A percentile compares a stretch with the other conserved stretches of the same genome.
These are phyloP conservation scores for Lepidochrysops patricia DNA, from an alignment of 2,888 invertebrate genomes.

Conservation along the genomic window DNA sequence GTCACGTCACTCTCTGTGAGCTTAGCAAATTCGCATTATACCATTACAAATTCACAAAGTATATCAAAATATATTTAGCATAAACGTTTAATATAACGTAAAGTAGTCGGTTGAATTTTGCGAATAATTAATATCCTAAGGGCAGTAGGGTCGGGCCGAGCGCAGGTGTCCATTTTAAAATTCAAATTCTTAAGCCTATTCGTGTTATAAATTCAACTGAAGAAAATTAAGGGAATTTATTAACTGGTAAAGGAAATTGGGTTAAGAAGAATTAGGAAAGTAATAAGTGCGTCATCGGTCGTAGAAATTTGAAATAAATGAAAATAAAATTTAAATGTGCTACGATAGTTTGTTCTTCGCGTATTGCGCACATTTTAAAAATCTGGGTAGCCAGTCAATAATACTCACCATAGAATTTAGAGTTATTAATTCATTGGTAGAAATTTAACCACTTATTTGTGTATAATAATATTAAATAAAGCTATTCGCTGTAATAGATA, in stretches of 20 bases:
- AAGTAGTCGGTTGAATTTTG: background rate
- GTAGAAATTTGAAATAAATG: background rate
- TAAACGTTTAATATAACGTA: background rate
- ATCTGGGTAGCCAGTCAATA: no score
- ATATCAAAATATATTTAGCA: background rate
- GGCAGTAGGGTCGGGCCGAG: background rate
- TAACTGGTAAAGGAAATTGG: background rate
- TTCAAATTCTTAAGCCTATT: conserved; percentile 1
- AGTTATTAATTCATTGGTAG: no score
- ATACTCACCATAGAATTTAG: no score
- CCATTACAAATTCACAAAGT: background rate
- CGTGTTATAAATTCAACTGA: background rate
- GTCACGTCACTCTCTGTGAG: no score
- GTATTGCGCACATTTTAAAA: no score
- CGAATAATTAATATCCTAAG: background rate
- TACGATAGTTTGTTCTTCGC: no score
- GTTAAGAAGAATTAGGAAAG: background rate
- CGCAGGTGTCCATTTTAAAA: conserved; percentile 1
- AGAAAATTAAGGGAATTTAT: background rate
- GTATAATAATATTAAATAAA: no score
- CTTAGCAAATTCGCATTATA: no score
- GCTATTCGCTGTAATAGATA: no score
- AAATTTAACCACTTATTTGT: no score
- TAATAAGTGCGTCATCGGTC: background rate
- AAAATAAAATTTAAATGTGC: no score